These are phyloP conservation scores for Laspeyria flexula DNA, from an alignment of 2,888 invertebrate genomes.

Conservation along the genomic window DNA sequence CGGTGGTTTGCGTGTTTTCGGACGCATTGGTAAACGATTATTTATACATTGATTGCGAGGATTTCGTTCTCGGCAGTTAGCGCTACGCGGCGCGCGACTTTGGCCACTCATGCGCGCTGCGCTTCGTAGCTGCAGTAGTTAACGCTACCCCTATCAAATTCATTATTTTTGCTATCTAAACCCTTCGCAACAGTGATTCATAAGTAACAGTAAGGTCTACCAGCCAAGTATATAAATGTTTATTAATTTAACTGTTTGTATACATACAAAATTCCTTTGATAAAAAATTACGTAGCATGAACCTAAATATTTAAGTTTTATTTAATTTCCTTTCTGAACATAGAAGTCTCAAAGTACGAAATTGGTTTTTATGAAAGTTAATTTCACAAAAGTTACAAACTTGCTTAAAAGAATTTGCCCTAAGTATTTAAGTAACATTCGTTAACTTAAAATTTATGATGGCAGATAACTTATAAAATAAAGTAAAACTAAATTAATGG, in stretches of 20 bases:
- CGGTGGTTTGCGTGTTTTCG: slow-evolving; percentile 83
- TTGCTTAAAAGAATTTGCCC: slow-evolving; percentile 7
- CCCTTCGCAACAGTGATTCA: background rate
- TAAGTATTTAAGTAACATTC: slow-evolving; percentile 14
- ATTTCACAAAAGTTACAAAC: slow-evolving; percentile 1
- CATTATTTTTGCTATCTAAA: background rate
- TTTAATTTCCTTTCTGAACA: slow-evolving; percentile 4
- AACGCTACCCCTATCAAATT: slow-evolving; percentile 14
- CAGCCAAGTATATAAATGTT: too few species aligned
- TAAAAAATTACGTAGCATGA: background rate
- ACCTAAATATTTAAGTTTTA: background rate
- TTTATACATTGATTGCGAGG: slow-evolving; percentile 83
- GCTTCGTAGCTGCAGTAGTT: slow-evolving; percentile 37
- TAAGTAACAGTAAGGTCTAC: too few species aligned
- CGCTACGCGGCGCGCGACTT: slow-evolving; percentile 44
- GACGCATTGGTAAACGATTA: slow-evolving; percentile 86
- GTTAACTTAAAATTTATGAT: slow-evolving; percentile 10
- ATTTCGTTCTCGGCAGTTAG: slow-evolving; percentile 57
- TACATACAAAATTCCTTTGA: background rate
- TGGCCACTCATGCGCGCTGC: slow-evolving; percentile 29
- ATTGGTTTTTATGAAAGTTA: slow-evolving; percentile 20
- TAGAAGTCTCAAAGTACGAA: slow-evolving; percentile 8
- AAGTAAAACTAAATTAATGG: background rate
- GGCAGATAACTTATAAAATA: background rate
- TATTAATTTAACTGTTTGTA: too few species aligned